Conservation (phyloP, 2,797 vertebrate species). For the Amniataba percoides region DNA sequence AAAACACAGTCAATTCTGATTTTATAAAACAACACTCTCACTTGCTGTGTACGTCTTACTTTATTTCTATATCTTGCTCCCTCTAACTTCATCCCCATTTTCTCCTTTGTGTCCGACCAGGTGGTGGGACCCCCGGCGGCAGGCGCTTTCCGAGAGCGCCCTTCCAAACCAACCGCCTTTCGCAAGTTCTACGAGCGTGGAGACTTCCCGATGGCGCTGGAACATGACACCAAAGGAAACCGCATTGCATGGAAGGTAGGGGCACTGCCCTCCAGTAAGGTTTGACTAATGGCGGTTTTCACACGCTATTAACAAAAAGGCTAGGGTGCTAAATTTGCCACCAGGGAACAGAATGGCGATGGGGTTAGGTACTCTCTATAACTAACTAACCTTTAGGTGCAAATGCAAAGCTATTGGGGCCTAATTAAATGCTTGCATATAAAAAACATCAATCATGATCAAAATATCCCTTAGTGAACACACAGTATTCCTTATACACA, state of each 20-base stretch:
- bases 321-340: background rate
- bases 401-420: constrained; percentile 27
- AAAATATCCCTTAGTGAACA: constrained; percentile 12
- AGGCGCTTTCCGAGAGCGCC: constrained; percentile 90
- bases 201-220: constrained; percentile 88
- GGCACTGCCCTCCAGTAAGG: background rate
- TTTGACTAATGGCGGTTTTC: constrained; percentile 13
- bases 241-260: constrained; percentile 87
- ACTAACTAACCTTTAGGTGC: constrained; percentile 20
- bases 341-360: background rate
- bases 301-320: constrained; percentile 14
- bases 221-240: constrained; percentile 79
- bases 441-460: constrained; percentile 12
- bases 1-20: constrained; percentile 74
- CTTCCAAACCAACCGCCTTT: constrained; percentile 91
- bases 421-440: constrained; percentile 24
- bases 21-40: constrained; percentile 64
- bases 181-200: constrained; percentile 94
- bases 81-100: constrained; percentile 23
- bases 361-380: background rate
- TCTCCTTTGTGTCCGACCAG: constrained; percentile 71
- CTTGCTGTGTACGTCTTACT: constrained; percentile 42
- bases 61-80: constrained; percentile 37
- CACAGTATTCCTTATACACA: background rate
- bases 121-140: constrained; percentile 90